These are phyloP conservation scores for Callipepla squamata DNA, from an alignment of 2,113 vertebrate genomes.

Conservation along the genomic window DNA sequence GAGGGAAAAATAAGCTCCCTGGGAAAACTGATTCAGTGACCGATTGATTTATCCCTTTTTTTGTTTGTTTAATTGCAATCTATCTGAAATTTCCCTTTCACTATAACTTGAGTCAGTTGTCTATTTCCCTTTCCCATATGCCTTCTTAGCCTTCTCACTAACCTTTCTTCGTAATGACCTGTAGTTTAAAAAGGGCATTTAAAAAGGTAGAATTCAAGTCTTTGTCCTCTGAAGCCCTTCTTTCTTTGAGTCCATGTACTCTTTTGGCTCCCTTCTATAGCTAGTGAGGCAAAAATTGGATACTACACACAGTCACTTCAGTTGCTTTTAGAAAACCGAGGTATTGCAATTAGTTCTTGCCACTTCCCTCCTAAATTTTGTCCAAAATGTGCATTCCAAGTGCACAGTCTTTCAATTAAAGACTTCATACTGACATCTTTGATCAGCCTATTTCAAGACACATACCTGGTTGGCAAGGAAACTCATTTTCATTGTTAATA, in stretches of 20 bases:
- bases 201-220: neutral
- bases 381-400: neutral
- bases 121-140: neutral
- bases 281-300: neutral
- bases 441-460: neutral
- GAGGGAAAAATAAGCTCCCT: neutral
- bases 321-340: neutral
- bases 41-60: neutral
- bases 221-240: neutral
- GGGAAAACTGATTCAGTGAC: neutral
- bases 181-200: neutral
- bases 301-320: neutral
- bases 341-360: neutral
- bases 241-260: neutral
- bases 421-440: neutral
- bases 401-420: neutral
- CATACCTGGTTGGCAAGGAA: neutral
- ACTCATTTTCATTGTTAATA: neutral
- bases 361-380: neutral
- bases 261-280: neutral
- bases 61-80: neutral
- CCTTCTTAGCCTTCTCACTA: neutral
- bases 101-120: neutral
- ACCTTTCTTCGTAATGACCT: neutral
- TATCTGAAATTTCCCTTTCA: neutral